Conservation (phyloP, 2,888 invertebrate genomes). For the Phyto melanocephala region DNA sequence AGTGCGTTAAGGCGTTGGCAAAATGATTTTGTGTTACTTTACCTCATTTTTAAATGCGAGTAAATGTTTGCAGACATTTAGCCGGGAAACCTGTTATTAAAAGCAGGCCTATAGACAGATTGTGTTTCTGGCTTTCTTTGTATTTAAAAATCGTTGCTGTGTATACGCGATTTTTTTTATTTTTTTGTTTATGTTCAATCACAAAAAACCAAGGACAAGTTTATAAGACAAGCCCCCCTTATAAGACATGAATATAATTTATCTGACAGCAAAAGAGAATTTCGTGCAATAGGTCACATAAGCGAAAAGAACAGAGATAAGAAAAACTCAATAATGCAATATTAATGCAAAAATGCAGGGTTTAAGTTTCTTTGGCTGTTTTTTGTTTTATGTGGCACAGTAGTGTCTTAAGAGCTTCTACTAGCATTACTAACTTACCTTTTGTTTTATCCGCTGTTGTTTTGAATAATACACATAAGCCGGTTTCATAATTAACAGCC, state of each 20-base stretch:
- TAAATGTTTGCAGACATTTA: slow-evolving; percentile 34
- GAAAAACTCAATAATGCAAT: no score
- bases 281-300: slow-evolving; percentile 44
- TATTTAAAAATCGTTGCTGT: background rate
- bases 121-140: slow-evolving; percentile 52
- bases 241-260: slow-evolving; percentile 35
- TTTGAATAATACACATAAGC: slow-evolving; percentile 94
- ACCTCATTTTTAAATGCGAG: slow-evolving; percentile 46
- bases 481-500: slow-evolving; percentile 97
- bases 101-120: slow-evolving; percentile 61
- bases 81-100: slow-evolving; percentile 61
- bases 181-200: slow-evolving; percentile 26
- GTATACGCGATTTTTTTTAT: slow-evolving; percentile 39
- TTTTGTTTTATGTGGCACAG: no score
- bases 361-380: no score
- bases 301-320: no score
- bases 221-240: slow-evolving; percentile 52
- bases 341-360: no score
- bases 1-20: slow-evolving; percentile 65
- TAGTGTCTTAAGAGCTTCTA: no score
- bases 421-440: slow-evolving; percentile 81
- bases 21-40: slow-evolving; percentile 62
- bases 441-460: slow-evolving; percentile 93
- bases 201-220: slow-evolving; percentile 58
- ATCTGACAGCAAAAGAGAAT: slow-evolving; percentile 29